phyloP scores from a whole-genome alignment of 1,140 invertebrate genomes.

The Lamellibrachia luymesi region DNA sequence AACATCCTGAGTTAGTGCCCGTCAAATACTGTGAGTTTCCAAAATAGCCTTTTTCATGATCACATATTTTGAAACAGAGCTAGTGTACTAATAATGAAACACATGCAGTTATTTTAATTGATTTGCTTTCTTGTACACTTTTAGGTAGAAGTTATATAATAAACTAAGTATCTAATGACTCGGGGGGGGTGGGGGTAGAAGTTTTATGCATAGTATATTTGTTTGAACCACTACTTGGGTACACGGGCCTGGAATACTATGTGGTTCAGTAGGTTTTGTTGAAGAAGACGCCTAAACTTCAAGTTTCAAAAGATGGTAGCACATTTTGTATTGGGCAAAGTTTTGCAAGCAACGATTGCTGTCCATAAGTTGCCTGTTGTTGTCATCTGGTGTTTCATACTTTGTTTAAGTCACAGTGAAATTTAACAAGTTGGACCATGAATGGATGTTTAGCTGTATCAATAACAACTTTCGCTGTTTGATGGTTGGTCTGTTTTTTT shows the following conservation, averaged over 20 bases:
- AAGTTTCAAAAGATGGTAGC: too few species aligned
- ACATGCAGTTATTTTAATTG: conserved; percentile 15
- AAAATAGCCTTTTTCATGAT: conserved; percentile 33
- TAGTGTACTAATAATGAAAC: not conserved
- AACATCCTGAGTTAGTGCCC: conserved; percentile 74
- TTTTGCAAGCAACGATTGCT: too few species aligned
- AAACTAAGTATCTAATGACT: too few species aligned
- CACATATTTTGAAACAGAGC: conserved; percentile 29
- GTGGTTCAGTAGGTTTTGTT: too few species aligned
- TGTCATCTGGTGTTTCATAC: too few species aligned
- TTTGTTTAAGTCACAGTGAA: too few species aligned
- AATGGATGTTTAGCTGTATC: conserved; percentile 13
- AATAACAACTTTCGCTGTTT: conserved; percentile 15
- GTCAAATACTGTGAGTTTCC: conserved; percentile 74
- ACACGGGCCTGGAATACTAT: too few species aligned
- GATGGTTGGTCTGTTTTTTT: conserved; percentile 21
- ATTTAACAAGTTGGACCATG: conserved; percentile 10
- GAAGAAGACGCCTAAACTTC: too few species aligned
- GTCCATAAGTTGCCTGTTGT: not conserved
- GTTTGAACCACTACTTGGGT: too few species aligned
- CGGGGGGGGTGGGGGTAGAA: conserved; percentile 7
- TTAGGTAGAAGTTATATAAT: too few species aligned
- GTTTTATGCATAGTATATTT: conserved; percentile 21
- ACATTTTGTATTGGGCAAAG: too few species aligned
- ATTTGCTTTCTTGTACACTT: conserved; percentile 27